A percentile compares a stretch with the other conserved stretches of the same genome.
Evolutionary conservation across 1,140 invertebrate species (phyloP).

Genomic region (Cotesia vestalis): DNA sequence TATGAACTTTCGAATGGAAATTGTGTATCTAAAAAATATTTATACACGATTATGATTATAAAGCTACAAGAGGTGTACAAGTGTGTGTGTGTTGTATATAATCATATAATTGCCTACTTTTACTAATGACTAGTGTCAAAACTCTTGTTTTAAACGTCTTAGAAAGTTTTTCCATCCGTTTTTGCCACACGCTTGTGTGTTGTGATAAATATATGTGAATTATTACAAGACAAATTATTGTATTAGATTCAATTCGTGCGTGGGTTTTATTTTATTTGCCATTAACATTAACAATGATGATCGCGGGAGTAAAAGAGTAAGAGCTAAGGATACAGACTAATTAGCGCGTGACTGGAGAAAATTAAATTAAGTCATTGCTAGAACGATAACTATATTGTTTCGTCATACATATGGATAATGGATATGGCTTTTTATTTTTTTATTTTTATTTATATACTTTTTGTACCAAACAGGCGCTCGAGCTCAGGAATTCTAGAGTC

Average conservation of each 20-base stretch:
- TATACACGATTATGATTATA: neutral
- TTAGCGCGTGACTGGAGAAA: constrained; percentile 42
- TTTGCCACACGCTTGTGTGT: neutral
- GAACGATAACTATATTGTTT: neutral
- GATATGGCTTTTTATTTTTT: neutral
- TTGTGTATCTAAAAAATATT: neutral
- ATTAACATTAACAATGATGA: neutral
- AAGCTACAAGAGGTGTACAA: neutral
- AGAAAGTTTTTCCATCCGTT: constrained; percentile 17
- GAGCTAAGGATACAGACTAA: constrained; percentile 38
- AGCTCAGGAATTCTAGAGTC: constrained; percentile 51
- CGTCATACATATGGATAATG: neutral
- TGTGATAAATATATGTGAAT: no score
- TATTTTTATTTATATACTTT: neutral
- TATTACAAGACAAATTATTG: no score
- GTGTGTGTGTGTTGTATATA: no score
- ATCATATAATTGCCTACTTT: constrained; percentile 21
- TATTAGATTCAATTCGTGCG: no score
- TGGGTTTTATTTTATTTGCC: neutral
- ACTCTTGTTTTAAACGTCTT: constrained; percentile 8
- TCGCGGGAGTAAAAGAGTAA: constrained; percentile 31
- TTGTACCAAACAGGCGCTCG: constrained; percentile 51
- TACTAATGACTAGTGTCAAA: constrained; percentile 6
- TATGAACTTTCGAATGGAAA: constrained; percentile 26
- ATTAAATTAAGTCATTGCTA: constrained; percentile 39